Base-by-base conservation (phyloP, 2,797 vertebrate genomes). In the Gobio occitaniae region DNA sequence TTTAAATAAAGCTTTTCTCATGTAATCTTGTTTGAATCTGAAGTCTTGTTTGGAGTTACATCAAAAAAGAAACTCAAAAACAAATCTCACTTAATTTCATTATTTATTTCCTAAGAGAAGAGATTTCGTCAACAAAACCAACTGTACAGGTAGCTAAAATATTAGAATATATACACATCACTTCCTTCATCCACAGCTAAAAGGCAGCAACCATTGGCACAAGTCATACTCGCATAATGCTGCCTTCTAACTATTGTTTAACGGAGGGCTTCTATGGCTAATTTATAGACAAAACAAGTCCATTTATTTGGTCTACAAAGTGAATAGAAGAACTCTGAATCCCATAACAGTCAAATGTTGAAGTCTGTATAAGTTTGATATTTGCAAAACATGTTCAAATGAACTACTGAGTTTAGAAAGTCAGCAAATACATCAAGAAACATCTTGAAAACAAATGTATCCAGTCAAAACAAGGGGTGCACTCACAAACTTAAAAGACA, bases 1-100 rank as follows among this genome's bases (percentile, higher is more conserved):
- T 97, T 96, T 92, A 96, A 97, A 97, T 97, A 97, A 98, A 97
- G 93, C 94, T 91, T 92, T 91, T 90, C 87, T 93, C 87, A 87
- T 86, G 72, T 82, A 88, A 89, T 52, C 54, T 32, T 47, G 69
- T n/a, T 78, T 80, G 15, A 54, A 8, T 56, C 6, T 56, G 9
- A 68, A 72, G 17, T 50, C 38, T 54, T 78, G 1, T 63, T 17
- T 32, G 25, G 15, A 0, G 6, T 44, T n/a, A 1, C 21, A 2
- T 41, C 2, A 78, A 32, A 80, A 38, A 17, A 12, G 0, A 29
- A 56, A 81, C n/a, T 29, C n/a, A 61, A 21, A 50, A n/a, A 19
- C 10, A 17, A 29, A 13, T 36, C 25, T 52, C 19, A 41, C 12
- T 70, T 25, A 21, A 47, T 59, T 68, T 69, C 0, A 71, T 52